Evolutionary conservation across 1,140 invertebrate species (phyloP).

Genomic region (Coelopa frigida): DNA sequence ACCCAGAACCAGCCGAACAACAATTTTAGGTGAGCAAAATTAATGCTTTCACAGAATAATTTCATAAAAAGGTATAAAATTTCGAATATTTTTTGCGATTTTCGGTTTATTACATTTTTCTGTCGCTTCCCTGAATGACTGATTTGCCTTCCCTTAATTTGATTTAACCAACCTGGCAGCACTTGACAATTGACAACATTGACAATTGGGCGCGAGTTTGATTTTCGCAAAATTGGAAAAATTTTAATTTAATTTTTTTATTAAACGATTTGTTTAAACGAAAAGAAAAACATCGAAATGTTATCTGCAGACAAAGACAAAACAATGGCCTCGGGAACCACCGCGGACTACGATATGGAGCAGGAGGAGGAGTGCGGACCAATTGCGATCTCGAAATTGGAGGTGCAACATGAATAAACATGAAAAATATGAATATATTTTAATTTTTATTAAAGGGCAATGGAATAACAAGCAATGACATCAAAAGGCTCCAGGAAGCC

Average conservation of each 20-base stretch:
- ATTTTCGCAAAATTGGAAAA: neutral
- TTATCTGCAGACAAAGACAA: conserved; percentile 5
- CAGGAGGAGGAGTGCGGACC: conserved; percentile 34
- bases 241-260: neutral
- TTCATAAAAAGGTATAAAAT: too few relatives aligned
- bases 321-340: conserved; percentile 6
- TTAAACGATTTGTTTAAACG: conserved; percentile 9
- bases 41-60: too few relatives aligned
- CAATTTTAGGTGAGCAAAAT: too few relatives aligned
- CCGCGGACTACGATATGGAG: conserved; percentile 24
- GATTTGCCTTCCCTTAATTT: too few relatives aligned
- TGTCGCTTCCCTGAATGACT: too few relatives aligned
- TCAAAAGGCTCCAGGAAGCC: conserved; percentile 89
- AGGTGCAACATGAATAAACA: conserved; percentile 15
- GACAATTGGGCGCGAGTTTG: too few relatives aligned
- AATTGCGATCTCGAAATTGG: conserved; percentile 24
- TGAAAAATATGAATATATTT: neutral
- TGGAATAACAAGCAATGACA: conserved; percentile 82
- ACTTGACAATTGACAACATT: too few relatives aligned
- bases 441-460: conserved; percentile 42
- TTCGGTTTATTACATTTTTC: too few relatives aligned
- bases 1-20: too few relatives aligned
- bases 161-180: too few relatives aligned
- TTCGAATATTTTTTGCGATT: too few relatives aligned
- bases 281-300: neutral